Evolutionary conservation across 1,140 invertebrate genomes (phyloP), one percentile per base, ranked within the genome.

Genomic region (Asbolus verrucosus): DNA sequence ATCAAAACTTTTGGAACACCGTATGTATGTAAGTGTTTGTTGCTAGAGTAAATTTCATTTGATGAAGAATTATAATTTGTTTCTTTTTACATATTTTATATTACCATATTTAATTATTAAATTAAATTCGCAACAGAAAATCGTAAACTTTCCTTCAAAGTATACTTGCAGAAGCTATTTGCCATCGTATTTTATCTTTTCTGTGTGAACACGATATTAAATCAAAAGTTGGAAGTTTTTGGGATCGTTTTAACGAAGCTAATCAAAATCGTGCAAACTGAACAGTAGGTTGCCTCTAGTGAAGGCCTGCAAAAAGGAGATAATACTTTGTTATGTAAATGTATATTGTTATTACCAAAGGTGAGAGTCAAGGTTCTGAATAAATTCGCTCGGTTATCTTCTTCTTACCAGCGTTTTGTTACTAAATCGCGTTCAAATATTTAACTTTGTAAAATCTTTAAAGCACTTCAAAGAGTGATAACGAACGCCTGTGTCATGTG

Each of bases 261-360:
- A 69, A 69, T 69, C 67, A 69, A 65, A 39, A 66, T 24, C 33
- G 69, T 71, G 62, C 63, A 71, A 66, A 65, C 69, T 38, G 19
- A 19, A 46, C 39, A 54, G 24, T 21, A 21, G 21, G n/a, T 19
- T 16, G 46, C 19, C 27, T 54, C 46, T 54, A 54, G 46, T 31
- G 21, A 36, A 24, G 54, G 68, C 41, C 46, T 71, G 69, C 63
- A 71, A 71, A 71, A 65, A 71, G 54, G 46, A 66, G 69, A 71
- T 71, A 71, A 71, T 71, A 66, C 69, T 61, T 61, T 50, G 69
- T 71, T 66, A 71, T 71, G 69, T 71, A 69, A 69, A 69, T 69
- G 67, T 63, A 27, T 71, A 66, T 71, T 71, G 69, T 71, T 71
- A 66, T 71, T 43, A 59, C 14, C 30, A 71, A 62, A 71, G 69